A percentile compares a stretch with the other conserved stretches of the same genome.
Conservation (phyloP, 2,888 invertebrate species). For the Sacculina carcini region DNA sequence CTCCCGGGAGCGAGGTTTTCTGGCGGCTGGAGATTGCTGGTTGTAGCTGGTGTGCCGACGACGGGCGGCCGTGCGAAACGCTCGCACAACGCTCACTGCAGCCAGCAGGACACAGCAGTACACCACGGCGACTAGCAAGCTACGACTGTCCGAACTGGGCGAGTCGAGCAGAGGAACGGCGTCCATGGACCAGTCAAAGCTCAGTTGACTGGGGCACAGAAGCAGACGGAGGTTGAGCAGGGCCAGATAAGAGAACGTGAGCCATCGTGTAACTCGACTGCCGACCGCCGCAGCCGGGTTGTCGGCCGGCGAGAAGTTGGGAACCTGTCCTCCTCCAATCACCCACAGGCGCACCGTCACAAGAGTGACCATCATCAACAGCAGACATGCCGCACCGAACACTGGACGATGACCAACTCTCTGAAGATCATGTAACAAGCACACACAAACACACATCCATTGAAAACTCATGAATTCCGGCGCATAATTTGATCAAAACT, state of each 20-base stretch:
- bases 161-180: constrained; percentile 62
- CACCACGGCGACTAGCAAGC: constrained; percentile 43
- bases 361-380: constrained; percentile 36
- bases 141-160: constrained; percentile 42
- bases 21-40: too few relatives aligned
- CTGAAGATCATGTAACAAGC: too few relatives aligned
- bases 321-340: constrained; percentile 29
- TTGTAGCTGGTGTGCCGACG: constrained; percentile 4
- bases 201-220: constrained; percentile 57
- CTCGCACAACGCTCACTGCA: constrained; percentile 19
- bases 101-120: constrained; percentile 25
- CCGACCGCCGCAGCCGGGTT: constrained; percentile 81
- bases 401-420: too few relatives aligned
- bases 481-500: too few relatives aligned
- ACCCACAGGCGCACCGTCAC: constrained; percentile 48
- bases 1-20: too few relatives aligned
- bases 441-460: too few relatives aligned
- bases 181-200: constrained; percentile 99
- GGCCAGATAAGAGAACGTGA: constrained; percentile 78
- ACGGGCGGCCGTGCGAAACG: too few relatives aligned
- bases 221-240: constrained; percentile 67
- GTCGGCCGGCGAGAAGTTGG: constrained; percentile 74
- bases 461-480: too few relatives aligned
- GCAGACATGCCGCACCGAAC: constrained; percentile 23
- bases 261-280: constrained; percentile 45